A percentile compares a stretch with the other conserved stretches of the same genome.
Evolutionary conservation across 1,140 invertebrate species (phyloP).

Genomic region (Uloborus diversus): DNA sequence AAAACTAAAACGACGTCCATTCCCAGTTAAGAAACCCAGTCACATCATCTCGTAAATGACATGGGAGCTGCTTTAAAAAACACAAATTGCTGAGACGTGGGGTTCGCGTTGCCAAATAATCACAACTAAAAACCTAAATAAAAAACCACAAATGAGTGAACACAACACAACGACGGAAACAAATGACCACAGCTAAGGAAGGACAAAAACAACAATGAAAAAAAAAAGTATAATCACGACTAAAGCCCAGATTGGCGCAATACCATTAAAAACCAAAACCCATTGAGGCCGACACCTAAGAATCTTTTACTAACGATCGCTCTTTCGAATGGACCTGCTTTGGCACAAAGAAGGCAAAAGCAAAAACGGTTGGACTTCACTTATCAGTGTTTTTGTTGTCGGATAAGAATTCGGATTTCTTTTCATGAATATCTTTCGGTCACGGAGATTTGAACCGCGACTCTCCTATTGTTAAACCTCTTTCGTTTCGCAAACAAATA

Average conservation of each 20-base stretch:
- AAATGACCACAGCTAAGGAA: neutral
- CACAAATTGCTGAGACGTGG: neutral
- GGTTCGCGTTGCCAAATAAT: neutral
- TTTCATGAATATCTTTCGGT: neutral
- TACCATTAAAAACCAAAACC: neutral
- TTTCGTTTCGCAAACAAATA: neutral
- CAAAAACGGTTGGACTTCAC: neutral
- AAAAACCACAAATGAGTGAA: neutral
- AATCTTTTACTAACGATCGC: neutral
- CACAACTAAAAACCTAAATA: neutral
- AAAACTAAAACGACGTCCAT: neutral
- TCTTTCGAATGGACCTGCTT: neutral
- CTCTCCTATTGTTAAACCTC: neutral
- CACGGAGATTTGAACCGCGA: neutral
- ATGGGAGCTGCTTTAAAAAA: neutral
- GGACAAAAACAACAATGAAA: neutral
- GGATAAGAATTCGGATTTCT: no score
- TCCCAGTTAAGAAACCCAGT: neutral
- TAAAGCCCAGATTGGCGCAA: neutral
- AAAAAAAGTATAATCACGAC: neutral
- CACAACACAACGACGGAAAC: neutral
- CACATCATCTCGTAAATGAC: neutral
- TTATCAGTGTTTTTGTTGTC: neutral
- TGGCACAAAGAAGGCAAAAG: neutral
- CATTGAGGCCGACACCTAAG: neutral